Conservation (phyloP, 2,888 invertebrate species). For the Lampropteryx suffumata region DNA sequence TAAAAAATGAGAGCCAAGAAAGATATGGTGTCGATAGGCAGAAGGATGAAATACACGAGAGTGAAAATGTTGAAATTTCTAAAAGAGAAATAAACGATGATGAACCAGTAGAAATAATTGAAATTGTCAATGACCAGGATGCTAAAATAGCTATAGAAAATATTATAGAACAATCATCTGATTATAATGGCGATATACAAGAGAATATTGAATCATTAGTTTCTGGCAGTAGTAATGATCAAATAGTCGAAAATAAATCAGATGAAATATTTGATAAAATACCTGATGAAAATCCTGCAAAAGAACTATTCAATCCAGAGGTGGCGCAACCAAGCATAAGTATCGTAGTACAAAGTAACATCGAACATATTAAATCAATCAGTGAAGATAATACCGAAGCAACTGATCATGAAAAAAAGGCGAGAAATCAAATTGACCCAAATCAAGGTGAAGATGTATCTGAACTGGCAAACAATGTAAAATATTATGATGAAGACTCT, state of each 20-base stretch:
- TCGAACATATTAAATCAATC: not conserved
- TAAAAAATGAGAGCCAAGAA: not conserved
- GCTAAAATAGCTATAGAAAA: not conserved
- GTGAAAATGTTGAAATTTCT: not conserved
- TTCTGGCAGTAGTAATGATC: not conserved
- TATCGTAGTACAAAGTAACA: not conserved
- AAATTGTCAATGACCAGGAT: not conserved
- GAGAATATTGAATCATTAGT: not conserved
- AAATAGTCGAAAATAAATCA: not conserved
- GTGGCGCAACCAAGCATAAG: not conserved
- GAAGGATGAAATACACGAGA: too few species aligned
- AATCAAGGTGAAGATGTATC: not conserved
- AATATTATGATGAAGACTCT: not conserved
- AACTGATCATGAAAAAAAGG: constrained; percentile 4
- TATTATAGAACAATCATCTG: not conserved
- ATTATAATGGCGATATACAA: not conserved
- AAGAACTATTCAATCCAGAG: not conserved
- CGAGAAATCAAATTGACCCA: not conserved
- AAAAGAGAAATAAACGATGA: not conserved
- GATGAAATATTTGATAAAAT: not conserved
- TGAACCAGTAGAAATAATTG: constrained; percentile 3
- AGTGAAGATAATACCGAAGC: not conserved
- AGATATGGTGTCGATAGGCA: too few species aligned
- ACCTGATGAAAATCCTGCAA: not conserved
- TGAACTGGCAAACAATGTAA: too few species aligned